Evolutionary conservation across 1,140 invertebrate genomes (phyloP).

Genomic region (Idris sp.): DNA sequence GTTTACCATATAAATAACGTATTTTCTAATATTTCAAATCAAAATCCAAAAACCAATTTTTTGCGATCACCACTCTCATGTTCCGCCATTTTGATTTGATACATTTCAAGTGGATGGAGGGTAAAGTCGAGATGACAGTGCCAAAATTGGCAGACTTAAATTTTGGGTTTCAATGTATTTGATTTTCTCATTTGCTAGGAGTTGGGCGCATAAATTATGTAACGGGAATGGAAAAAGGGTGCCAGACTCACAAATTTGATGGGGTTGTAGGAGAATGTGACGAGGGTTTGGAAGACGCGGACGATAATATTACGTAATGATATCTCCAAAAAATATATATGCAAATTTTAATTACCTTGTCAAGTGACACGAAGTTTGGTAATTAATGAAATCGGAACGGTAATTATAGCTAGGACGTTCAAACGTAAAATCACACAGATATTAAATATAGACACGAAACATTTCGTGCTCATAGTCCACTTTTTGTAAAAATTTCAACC

Average conservation of each 20-base stretch:
- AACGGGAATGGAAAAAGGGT: constrained; percentile 9
- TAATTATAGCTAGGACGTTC: constrained; percentile 20
- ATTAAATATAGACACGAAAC: constrained; percentile 31
- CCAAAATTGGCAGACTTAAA: too few species aligned
- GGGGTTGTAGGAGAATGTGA: constrained; percentile 14
- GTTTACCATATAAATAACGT: too few species aligned
- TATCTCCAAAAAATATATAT: constrained; percentile 38
- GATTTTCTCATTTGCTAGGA: background rate
- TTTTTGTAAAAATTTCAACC: constrained; percentile 1
- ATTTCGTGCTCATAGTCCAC: constrained; percentile 13
- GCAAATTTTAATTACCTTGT: constrained; percentile 39
- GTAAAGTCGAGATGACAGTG: too few species aligned
- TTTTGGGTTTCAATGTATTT: background rate
- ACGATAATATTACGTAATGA: constrained; percentile 12
- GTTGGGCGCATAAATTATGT: constrained; percentile 19
- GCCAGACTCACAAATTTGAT: constrained; percentile 14
- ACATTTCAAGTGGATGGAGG: too few species aligned
- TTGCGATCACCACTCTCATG: too few species aligned
- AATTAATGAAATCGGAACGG: constrained; percentile 27
- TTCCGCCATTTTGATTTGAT: too few species aligned
- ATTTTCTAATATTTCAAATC: too few species aligned
- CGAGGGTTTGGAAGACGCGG: constrained; percentile 3
- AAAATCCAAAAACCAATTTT: too few species aligned
- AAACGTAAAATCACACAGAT: constrained; percentile 24
- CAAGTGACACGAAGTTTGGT: constrained; percentile 12